A percentile compares a stretch with the other conserved stretches of the same genome.
phyloP scores from a whole-genome alignment of 2,888 invertebrate genomes.

The Eretmocerus hayati region DNA sequence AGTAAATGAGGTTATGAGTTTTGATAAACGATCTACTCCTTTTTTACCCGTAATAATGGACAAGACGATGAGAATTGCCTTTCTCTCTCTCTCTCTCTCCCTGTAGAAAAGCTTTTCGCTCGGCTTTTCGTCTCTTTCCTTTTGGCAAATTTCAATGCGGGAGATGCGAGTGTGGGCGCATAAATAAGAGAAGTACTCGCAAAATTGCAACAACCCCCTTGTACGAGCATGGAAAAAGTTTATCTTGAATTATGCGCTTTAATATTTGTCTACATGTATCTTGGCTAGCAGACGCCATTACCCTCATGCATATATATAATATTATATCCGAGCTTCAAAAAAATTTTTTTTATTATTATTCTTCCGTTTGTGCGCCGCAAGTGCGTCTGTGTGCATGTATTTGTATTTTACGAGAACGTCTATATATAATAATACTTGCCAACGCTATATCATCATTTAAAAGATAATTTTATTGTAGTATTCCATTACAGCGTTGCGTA shows the following conservation, averaged over 20 bases:
- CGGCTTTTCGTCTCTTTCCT: not conserved
- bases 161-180: slow-evolving; percentile 1
- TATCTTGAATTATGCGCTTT: slow-evolving; percentile 10
- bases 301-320: too few species aligned
- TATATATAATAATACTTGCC: not conserved
- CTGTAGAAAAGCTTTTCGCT: too few species aligned
- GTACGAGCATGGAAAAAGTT: slow-evolving; percentile 4
- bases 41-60: not conserved
- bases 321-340: too few species aligned
- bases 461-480: slow-evolving; percentile 14
- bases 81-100: too few species aligned
- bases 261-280: slow-evolving; percentile 4
- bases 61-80: too few species aligned
- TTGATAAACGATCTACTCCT: slow-evolving; percentile 1
- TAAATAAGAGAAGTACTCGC: not conserved
- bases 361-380: not conserved
- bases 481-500: slow-evolving; percentile 15
- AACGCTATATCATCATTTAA: slow-evolving; percentile 16
- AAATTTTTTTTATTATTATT: slow-evolving; percentile 4
- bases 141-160: slow-evolving; percentile 4
- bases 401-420: too few species aligned
- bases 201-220: not conserved
- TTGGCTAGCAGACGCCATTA: too few species aligned
- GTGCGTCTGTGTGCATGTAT: too few species aligned
- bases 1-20: slow-evolving; percentile 7